A percentile compares a stretch with the other conserved stretches of the same genome.
Conservation (phyloP, 2,888 invertebrate species). For the Muschampia plurimacula region DNA sequence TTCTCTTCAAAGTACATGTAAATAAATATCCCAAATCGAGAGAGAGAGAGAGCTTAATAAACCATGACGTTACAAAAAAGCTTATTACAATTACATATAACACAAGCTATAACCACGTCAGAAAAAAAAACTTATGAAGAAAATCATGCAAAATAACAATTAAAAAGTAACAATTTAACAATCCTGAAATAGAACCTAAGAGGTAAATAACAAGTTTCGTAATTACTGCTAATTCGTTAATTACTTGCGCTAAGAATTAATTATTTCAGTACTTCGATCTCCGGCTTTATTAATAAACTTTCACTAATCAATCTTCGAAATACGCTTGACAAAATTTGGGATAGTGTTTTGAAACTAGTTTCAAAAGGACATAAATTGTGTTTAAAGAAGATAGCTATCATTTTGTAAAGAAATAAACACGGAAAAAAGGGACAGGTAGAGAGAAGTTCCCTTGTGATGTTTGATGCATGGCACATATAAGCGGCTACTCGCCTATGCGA, state of each 20-base stretch:
- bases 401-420: too few relatives aligned
- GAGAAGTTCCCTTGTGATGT: too few relatives aligned
- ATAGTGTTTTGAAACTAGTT: slow-evolving; percentile 18
- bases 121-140: not conserved
- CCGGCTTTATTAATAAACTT: slow-evolving; percentile 82
- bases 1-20: not conserved
- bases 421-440: too few relatives aligned
- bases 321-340: slow-evolving; percentile 47
- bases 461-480: too few relatives aligned
- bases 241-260: slow-evolving; percentile 83
- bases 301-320: slow-evolving; percentile 79
- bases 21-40: not conserved
- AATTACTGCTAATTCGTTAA: slow-evolving; percentile 84
- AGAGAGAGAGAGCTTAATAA: not conserved
- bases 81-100: too few relatives aligned
- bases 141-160: slow-evolving; percentile 1
- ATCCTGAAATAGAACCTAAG: slow-evolving; percentile 46
- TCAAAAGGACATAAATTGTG: not conserved
- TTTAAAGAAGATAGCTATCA: not conserved
- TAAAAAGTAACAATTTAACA: slow-evolving; percentile 3
- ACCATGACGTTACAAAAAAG: not conserved
- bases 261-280: slow-evolving; percentile 79
- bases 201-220: slow-evolving; percentile 74
- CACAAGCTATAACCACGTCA: not conserved
- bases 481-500: too few relatives aligned